Evolutionary conservation across 2,113 vertebrate species (phyloP), one percentile per base, ranked within the genome.

Genomic region (Lucifuga dentata): DNA sequence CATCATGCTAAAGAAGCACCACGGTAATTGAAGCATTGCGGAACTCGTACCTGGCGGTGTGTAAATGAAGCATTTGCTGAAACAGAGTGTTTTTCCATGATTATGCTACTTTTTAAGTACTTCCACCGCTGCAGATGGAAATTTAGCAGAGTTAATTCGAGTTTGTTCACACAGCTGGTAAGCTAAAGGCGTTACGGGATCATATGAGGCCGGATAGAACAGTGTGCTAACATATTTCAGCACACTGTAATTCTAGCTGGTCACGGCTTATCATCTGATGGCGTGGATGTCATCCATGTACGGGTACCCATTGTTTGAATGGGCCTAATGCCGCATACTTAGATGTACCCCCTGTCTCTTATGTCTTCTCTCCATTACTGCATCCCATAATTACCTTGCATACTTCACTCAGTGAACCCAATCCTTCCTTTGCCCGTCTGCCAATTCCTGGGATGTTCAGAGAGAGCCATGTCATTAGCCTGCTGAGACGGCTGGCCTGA

Each of bases 281-380:
- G n/a, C n/a, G n/a, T n/a, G n/a, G n/a, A n/a, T n/a, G n/a, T n/a
- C n/a, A n/a, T n/a, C n/a, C n/a, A n/a, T n/a, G 48, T 17, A 43
- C 52, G 33, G 73, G 59, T 19, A 43, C 39, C 52, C 17, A 41
- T n/a, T 49, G 40, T 73, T 62, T 71, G 65, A 46, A 50, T 19
- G 68, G 76, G 80, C 68, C 35, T 35, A 11, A 12, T 46, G 71
- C 74, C 77, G 83, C 57, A 41, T 32, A 52, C n/a, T 51, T 59
- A 35, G 16, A 65, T 48, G 43, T 23, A 41, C 51, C 48, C 26
- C 7, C 26, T 10, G 29, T 49, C 64, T 41, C 49, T n/a, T n/a
- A n/a, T n/a, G n/a, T n/a, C 41, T 23, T 53, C 50, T 21, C 56
- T 57, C 45, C 15, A 38, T 64, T 58, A 41, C 45, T 45, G 66